Evolutionary conservation across 2,888 invertebrate species (phyloP).

Genomic region (Acleris holmiana): DNA sequence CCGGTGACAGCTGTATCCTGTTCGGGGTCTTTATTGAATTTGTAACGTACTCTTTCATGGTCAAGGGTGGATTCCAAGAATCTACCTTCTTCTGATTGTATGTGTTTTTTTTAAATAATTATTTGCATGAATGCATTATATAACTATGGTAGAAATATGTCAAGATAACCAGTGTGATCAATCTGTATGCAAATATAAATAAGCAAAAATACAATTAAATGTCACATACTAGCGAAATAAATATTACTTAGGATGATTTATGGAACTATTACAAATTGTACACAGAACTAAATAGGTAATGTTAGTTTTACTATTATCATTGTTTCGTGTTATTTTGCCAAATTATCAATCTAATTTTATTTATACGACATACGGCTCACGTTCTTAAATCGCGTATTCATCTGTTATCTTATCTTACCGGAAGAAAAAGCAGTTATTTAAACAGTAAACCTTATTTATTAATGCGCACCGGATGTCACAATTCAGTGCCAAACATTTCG

Average conservation of each 20-base stretch:
- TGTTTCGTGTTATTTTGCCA: not conserved
- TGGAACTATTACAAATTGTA: not conserved
- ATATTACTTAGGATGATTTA: no score
- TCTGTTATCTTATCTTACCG: constrained; percentile 48
- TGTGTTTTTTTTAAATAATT: not conserved
- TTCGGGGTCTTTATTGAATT: constrained; percentile 45
- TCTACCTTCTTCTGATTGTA: not conserved
- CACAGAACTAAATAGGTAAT: no score
- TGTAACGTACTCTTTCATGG: constrained; percentile 11
- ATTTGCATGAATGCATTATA: no score
- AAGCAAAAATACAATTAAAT: no score
- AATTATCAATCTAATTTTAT: not conserved
- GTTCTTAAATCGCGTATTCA: constrained; percentile 23
- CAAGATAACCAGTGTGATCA: no score
- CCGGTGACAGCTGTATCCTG: constrained; percentile 63
- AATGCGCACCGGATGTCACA: constrained; percentile 40
- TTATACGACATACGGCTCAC: constrained; percentile 8
- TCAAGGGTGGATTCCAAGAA: constrained; percentile 7
- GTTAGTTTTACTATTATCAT: not conserved
- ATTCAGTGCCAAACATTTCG: constrained; percentile 34
- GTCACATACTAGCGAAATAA: no score
- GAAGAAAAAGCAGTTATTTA: constrained; percentile 45
- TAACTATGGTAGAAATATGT: no score
- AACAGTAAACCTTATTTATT: constrained; percentile 40
- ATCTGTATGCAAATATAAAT: no score